A percentile compares a stretch with the other conserved stretches of the same genome.
Evolutionary conservation across 23 tunicate genomes (phyloP).

Genomic region (Trididemnum nubilum): DNA sequence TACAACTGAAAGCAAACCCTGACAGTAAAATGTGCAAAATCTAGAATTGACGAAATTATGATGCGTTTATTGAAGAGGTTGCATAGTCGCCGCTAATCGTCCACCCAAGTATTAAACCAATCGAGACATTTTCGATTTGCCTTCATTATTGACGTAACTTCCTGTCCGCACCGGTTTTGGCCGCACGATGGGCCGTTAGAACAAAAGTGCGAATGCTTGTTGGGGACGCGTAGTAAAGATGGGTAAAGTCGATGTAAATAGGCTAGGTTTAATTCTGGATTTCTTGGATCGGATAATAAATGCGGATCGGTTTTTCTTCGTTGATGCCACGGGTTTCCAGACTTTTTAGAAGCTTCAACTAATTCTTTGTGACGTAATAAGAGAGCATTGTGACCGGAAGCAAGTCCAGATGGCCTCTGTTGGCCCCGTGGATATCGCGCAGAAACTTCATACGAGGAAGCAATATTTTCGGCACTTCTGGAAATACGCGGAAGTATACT

Average conservation of each 20-base stretch:
- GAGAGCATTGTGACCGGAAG: slow-evolving; percentile 64
- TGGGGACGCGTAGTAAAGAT: background rate
- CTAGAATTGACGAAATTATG: too few relatives aligned
- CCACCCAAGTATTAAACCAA: slow-evolving; percentile 62
- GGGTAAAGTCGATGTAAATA: background rate
- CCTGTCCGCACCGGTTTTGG: slow-evolving; percentile 41
- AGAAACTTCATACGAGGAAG: slow-evolving; percentile 50
- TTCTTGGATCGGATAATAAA: background rate
- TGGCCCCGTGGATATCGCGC: slow-evolving; percentile 88
- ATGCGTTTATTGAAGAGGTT: background rate
- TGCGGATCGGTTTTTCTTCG: background rate
- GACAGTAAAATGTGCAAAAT: too few relatives aligned
- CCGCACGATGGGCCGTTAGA: background rate
- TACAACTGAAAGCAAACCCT: too few relatives aligned
- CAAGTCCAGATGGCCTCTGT: slow-evolving; percentile 63
- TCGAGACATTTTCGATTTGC: slow-evolving; percentile 51
- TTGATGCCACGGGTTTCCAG: background rate
- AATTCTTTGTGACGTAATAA: slow-evolving; percentile 62
- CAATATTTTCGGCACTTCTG: slow-evolving; percentile 50
- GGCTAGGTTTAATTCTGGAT: background rate
- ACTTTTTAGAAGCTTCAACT: slow-evolving; percentile 35
- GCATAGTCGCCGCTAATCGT: slow-evolving; percentile 22
- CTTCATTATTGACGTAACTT: slow-evolving; percentile 37
- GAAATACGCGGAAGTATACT: slow-evolving; percentile 43
- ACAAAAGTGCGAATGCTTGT: background rate